Conservation (phyloP, 2,888 invertebrate genomes). For the Eilema griseolum region DNA sequence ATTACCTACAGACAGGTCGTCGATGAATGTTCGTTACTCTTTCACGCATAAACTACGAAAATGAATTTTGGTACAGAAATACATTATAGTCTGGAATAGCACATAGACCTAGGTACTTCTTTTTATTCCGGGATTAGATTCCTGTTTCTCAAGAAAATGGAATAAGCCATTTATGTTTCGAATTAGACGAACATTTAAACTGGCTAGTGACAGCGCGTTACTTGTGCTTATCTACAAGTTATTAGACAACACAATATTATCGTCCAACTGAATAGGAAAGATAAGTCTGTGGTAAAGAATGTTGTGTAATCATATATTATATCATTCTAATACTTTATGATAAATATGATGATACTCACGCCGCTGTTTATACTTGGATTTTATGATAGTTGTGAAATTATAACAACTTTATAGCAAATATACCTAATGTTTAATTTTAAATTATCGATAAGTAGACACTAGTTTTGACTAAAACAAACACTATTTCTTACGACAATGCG, state of each 20-base stretch:
- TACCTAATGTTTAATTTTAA: conserved; percentile 42
- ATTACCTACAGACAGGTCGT: neutral
- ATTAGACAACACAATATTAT: conserved; percentile 45
- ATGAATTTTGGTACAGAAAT: neutral
- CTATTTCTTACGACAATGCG: conserved; percentile 52
- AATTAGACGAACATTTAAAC: conserved; percentile 9
- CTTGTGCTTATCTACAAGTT: conserved; percentile 45
- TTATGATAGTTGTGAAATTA: conserved; percentile 37
- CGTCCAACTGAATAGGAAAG: conserved; percentile 34
- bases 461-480: conserved; percentile 55
- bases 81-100: neutral
- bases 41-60: neutral
- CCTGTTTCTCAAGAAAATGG: neutral
- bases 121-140: neutral
- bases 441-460: conserved; percentile 38
- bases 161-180: conserved; percentile 26
- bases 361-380: conserved; percentile 32
- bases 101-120: neutral
- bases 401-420: conserved; percentile 38
- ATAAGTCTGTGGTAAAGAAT: conserved; percentile 37
- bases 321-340: conserved; percentile 4
- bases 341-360: conserved; percentile 26
- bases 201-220: conserved; percentile 28
- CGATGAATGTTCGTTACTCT: neutral
- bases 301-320: conserved; percentile 28